phyloP scores from a whole-genome alignment of 2,797 vertebrate species.

The Botia kubotai region DNA sequence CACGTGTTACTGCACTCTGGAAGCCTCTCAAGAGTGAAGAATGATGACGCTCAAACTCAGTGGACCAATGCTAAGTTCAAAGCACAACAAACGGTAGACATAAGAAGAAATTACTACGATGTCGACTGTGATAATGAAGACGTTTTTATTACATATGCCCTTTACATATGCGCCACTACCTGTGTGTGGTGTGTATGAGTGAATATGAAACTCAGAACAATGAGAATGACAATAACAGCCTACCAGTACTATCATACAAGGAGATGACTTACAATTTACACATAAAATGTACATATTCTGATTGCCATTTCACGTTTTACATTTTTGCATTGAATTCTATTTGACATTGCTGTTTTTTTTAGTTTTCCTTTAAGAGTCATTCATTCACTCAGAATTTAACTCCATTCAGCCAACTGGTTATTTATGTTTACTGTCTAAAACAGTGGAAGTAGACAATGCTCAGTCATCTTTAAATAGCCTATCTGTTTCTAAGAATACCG shows the following conservation, averaged over 20 bases:
- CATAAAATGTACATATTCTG: background rate
- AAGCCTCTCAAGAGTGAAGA: constrained; percentile 74
- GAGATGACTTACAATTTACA: background rate
- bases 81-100: constrained; percentile 39
- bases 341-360: too few species aligned
- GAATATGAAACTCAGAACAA: background rate
- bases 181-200: background rate
- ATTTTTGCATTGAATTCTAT: background rate
- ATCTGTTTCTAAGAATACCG: constrained; percentile 70
- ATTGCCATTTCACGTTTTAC: background rate
- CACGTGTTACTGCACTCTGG: constrained; percentile 70
- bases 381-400: constrained; percentile 18
- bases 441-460: constrained; percentile 56
- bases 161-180: constrained; percentile 2
- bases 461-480: constrained; percentile 60
- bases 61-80: constrained; percentile 61
- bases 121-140: constrained; percentile 65
- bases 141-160: constrained; percentile 57
- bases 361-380: background rate
- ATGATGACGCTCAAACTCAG: constrained; percentile 74
- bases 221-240: background rate
- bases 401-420: constrained; percentile 49
- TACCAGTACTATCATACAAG: background rate
- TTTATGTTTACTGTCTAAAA: constrained; percentile 52
- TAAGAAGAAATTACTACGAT: constrained; percentile 62